These are phyloP conservation scores for Puntigrus tetrazona DNA, from an alignment of 2,113 vertebrate genomes.

Conservation along the genomic window DNA sequence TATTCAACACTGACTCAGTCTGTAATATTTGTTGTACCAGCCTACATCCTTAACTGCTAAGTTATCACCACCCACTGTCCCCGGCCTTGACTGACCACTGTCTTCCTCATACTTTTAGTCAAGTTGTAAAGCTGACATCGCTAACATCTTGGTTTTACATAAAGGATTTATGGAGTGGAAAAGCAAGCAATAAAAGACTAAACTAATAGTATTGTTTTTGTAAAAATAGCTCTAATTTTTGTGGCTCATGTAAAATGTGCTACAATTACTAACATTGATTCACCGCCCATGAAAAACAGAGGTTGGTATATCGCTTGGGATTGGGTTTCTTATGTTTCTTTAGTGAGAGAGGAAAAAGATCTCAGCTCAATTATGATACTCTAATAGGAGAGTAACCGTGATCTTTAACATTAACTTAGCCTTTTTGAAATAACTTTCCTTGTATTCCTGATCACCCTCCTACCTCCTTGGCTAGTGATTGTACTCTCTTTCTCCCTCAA, in stretches of 20 bases:
- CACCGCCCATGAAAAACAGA: too few relatives aligned
- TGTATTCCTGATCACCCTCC: too few relatives aligned
- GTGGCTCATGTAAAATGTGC: constrained; percentile 17
- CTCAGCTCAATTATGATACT: too few relatives aligned
- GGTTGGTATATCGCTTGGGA: too few relatives aligned
- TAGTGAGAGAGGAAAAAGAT: too few relatives aligned
- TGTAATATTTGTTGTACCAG: background rate
- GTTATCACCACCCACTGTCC: constrained; percentile 21
- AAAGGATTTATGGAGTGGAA: constrained; percentile 14
- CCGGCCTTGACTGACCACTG: constrained; percentile 46
- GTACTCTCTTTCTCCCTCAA: too few relatives aligned
- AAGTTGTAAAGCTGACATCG: background rate
- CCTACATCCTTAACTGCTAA: background rate
- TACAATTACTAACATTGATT: constrained; percentile 33
- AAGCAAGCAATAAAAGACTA: constrained; percentile 65
- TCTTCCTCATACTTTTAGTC: constrained; percentile 43
- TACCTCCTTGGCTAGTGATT: too few relatives aligned
- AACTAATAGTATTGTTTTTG: constrained; percentile 60
- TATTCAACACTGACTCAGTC: background rate
- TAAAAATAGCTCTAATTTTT: constrained; percentile 61
- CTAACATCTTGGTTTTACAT: constrained; percentile 23
- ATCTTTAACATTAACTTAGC: too few relatives aligned
- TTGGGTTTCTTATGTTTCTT: too few relatives aligned
- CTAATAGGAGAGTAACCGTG: too few relatives aligned
- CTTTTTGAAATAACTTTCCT: too few relatives aligned